Percentiles rank a stretch among this genome's conserved stretches.
These are phyloP conservation scores for Stegostoma tigrinum DNA, from an alignment of 2,113 vertebrate genomes.

Conservation along the genomic window DNA sequence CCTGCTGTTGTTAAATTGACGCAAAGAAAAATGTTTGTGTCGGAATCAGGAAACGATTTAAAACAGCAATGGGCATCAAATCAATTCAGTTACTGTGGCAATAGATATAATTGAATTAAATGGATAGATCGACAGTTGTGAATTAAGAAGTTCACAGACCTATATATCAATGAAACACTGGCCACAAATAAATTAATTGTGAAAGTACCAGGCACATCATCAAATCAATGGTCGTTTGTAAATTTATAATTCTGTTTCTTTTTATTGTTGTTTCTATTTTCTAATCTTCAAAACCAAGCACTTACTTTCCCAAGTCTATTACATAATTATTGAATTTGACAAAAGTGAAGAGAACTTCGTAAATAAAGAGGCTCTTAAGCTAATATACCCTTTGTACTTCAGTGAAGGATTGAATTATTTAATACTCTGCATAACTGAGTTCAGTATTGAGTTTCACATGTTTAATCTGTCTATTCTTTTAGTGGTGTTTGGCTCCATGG, in stretches of 20 bases:
- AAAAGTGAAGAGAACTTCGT: not conserved
- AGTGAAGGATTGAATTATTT: not conserved
- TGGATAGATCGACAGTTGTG: not conserved
- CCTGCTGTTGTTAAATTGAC: not conserved
- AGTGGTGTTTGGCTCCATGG: not conserved
- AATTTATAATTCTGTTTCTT: not conserved
- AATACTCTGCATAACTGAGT: not conserved
- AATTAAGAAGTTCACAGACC: not conserved
- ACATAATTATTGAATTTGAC: not conserved
- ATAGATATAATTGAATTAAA: not conserved
- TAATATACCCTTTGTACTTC: not conserved
- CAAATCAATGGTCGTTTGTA: not conserved
- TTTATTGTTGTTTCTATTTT: not conserved
- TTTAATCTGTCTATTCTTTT: not conserved
- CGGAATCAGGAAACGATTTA: not conserved
- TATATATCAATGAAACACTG: not conserved
- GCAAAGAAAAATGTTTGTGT: not conserved
- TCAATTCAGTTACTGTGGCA: not conserved
- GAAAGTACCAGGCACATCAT: not conserved
- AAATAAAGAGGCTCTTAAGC: not conserved
- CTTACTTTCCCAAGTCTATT: not conserved
- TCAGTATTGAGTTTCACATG: not conserved
- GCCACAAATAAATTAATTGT: not conserved
- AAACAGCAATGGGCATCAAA: not conserved
- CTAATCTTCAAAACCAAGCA: not conserved